phyloP scores from a whole-genome alignment of 1,140 invertebrate species.

The Meteorus sp. region DNA sequence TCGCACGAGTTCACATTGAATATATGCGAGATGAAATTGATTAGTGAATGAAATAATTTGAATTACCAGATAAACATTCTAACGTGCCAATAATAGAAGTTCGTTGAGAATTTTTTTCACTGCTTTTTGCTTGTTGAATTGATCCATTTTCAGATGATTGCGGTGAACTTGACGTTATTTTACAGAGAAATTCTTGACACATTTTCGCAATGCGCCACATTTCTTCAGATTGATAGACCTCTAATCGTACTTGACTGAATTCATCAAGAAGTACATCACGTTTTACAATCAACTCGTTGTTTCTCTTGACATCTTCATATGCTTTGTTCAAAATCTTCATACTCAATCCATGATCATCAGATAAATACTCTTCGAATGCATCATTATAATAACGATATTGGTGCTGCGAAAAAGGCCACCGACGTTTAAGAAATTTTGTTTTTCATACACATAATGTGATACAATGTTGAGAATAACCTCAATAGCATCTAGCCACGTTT shows the following conservation, averaged over 20 bases:
- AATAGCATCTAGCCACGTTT: constrained; percentile 58
- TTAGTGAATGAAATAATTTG: no score
- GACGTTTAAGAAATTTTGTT: background rate
- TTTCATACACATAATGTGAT: background rate
- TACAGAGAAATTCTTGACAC: constrained; percentile 68
- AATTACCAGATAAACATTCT: no score
- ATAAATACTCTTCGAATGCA: constrained; percentile 67
- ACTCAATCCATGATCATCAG: constrained; percentile 64
- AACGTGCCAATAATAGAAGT: no score
- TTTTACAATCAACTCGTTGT: constrained; percentile 56
- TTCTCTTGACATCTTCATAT: constrained; percentile 55
- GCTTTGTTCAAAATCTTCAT: constrained; percentile 62
- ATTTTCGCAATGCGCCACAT: constrained; percentile 64
- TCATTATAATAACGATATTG: constrained; percentile 60
- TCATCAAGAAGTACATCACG: constrained; percentile 38
- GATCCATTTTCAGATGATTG: no score
- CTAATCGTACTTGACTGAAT: constrained; percentile 58
- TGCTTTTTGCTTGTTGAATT: background rate
- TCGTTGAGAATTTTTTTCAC: background rate
- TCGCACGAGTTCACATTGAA: no score
- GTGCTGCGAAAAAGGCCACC: background rate
- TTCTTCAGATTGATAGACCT: constrained; percentile 66
- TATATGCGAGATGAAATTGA: no score
- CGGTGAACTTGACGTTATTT: constrained; percentile 58
- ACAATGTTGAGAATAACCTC: constrained; percentile 45